Evolutionary conservation across 2,113 vertebrate species (phyloP), one percentile per base, ranked within the genome.

Genomic region (Mesembrinibis cayennensis): DNA sequence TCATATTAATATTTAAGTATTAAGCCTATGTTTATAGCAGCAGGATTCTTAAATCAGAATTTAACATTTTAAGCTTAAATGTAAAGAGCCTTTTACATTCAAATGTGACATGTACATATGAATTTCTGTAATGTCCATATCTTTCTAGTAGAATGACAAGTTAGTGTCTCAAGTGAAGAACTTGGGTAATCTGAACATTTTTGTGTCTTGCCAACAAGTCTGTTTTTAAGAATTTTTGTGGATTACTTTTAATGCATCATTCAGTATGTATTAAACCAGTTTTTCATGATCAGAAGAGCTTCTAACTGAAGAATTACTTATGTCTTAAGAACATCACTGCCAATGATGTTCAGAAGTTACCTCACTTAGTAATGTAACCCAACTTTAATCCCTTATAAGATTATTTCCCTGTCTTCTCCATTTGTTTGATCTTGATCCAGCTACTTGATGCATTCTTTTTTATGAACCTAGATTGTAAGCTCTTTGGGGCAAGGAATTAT

Each of bases 401-500:
- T 58, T 10, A 71, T 53, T 71, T 58, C 44, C 49, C 11, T n/a
- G 4, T 66, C 29, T 80, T 81, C 30, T 62, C 42, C 15, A 10
- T 87, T 81, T 94, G 17, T 81, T 90, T 92, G 59, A 63, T 94
- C 83, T 93, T 65, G 47, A 74, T 92, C 61, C 61, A 69, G 53
- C 47, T 79, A 65, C 70, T 81, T 83, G 79, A 74, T 88, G 52
- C n/a, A 22, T 91, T 74, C 38, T 95, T 93, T 83, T 79, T 71
- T 84, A 72, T 86, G 36, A 82, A 82, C 2, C 74, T 76, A 97
- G 96, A 97, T 82, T 96, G 89, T 97, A 59, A 96, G 89, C 95
- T 91, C 97, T 89, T 90, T 38, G 72, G 90, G 40, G 95, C 90
- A 53, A 78, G 94, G 90, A 87, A 29, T 67, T 82, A 20, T 4